A percentile compares a stretch with the other conserved stretches of the same genome.
phyloP scores from a whole-genome alignment of 64 coral and sea anemone species.

The Stichodactyla helianthus region DNA sequence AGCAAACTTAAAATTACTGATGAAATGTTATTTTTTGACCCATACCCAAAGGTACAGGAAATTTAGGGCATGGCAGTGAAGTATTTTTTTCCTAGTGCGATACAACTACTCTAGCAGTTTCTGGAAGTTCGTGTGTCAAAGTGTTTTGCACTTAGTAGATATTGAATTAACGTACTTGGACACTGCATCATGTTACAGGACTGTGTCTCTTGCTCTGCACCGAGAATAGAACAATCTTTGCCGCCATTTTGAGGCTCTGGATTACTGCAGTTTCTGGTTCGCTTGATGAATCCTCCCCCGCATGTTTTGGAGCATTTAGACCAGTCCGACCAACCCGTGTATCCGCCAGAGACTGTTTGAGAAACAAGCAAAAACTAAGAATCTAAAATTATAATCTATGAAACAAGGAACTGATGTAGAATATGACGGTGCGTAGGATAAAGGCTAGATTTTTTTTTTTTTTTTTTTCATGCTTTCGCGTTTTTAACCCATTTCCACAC shows the following conservation, averaged over 20 bases:
- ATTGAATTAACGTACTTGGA: constrained; percentile 35
- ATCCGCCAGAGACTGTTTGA: constrained; percentile 58
- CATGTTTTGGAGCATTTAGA: constrained; percentile 69
- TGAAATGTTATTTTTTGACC: neutral
- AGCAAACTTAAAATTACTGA: no score
- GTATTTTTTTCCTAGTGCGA: neutral
- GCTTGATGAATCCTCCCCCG: constrained; percentile 59
- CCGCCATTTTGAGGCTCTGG: constrained; percentile 71
- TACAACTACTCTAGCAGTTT: no score
- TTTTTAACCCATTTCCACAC: no score
- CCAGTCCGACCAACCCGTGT: constrained; percentile 66
- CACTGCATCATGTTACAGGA: constrained; percentile 70
- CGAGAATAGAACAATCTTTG: constrained; percentile 65
- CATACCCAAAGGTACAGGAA: no score
- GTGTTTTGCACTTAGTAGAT: neutral
- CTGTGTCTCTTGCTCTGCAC: constrained; percentile 62
- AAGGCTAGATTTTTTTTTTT: no score
- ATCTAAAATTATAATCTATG: neutral
- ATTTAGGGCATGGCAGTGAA: no score
- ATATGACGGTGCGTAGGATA: no score
- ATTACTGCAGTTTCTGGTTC: constrained; percentile 60
- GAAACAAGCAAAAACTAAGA: neutral
- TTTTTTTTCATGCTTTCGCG: no score
- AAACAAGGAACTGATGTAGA: no score
- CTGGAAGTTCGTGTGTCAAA: neutral